Evolutionary conservation across 1,140 invertebrate genomes (phyloP).

Genomic region (Dinoponera quadriceps): DNA sequence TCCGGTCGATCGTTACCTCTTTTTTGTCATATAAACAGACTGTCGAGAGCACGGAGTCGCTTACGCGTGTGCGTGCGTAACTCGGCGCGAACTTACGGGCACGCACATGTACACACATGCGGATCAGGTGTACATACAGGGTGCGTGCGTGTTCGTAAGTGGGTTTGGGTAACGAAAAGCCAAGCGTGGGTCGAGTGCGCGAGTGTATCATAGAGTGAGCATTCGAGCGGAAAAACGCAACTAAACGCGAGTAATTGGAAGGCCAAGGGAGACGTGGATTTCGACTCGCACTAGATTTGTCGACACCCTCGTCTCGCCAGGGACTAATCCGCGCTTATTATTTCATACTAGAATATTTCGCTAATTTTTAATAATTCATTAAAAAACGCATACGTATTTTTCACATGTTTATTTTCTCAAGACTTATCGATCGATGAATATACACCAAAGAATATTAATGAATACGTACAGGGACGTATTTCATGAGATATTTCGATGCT

Average conservation of each 20-base stretch:
- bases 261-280: constrained; percentile 71
- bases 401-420: background rate
- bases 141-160: constrained; percentile 77
- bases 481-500: constrained; percentile 1
- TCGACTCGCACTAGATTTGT: constrained; percentile 63
- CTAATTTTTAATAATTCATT: constrained; percentile 7
- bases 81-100: constrained; percentile 6
- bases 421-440: background rate
- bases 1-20: constrained; percentile 70
- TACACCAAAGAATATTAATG: constrained; percentile 1
- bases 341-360: constrained; percentile 41
- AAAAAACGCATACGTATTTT: background rate
- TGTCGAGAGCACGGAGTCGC: constrained; percentile 16
- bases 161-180: constrained; percentile 84
- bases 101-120: background rate
- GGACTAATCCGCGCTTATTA: constrained; percentile 68
- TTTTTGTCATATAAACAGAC: constrained; percentile 60
- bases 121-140: constrained; percentile 66
- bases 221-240: constrained; percentile 85
- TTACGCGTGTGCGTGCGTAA: constrained; percentile 7
- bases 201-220: constrained; percentile 84
- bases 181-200: constrained; percentile 81
- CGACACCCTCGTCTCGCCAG: constrained; percentile 64
- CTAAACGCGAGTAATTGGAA: constrained; percentile 86
- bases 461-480: background rate